Evolutionary conservation across 2,888 invertebrate species (phyloP).

Genomic region (Acrobasis suavella): DNA sequence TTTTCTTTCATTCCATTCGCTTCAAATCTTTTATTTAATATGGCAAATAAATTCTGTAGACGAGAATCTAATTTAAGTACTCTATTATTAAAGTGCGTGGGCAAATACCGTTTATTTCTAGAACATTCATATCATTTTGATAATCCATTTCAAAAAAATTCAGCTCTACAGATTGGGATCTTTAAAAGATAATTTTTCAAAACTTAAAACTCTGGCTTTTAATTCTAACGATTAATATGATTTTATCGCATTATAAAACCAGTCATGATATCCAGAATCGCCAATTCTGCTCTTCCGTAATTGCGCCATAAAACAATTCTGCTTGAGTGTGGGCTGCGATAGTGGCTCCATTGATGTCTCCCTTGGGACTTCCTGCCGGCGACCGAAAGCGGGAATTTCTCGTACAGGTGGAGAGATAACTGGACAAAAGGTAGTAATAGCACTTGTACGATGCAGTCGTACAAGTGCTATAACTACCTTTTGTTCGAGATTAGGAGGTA

Average conservation of each 20-base stretch:
- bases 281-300: constrained; percentile 13
- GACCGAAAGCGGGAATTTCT: constrained; percentile 2
- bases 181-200: too few species aligned
- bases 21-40: not conserved
- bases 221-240: too few species aligned
- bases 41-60: not conserved
- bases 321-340: constrained; percentile 29
- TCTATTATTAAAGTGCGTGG: not conserved
- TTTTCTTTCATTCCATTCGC: not conserved
- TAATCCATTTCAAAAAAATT: not conserved
- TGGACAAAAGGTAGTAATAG: constrained; percentile 14
- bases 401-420: constrained; percentile 14
- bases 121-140: not conserved
- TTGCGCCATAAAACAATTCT: constrained; percentile 28
- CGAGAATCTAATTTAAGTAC: not conserved
- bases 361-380: constrained; percentile 10
- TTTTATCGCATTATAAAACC: not conserved
- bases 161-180: too few species aligned
- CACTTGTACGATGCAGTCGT: constrained; percentile 10
- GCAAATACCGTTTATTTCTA: not conserved
- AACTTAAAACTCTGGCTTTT: too few species aligned
- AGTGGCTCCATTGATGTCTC: constrained; percentile 30
- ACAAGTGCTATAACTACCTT: too few species aligned
- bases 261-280: constrained; percentile 12
- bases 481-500: constrained; percentile 6